Percentiles rank a stretch among this genome's conserved stretches.
Evolutionary conservation across 2,113 vertebrate genomes (phyloP).

Genomic region (Oncorhynchus kisutch): DNA sequence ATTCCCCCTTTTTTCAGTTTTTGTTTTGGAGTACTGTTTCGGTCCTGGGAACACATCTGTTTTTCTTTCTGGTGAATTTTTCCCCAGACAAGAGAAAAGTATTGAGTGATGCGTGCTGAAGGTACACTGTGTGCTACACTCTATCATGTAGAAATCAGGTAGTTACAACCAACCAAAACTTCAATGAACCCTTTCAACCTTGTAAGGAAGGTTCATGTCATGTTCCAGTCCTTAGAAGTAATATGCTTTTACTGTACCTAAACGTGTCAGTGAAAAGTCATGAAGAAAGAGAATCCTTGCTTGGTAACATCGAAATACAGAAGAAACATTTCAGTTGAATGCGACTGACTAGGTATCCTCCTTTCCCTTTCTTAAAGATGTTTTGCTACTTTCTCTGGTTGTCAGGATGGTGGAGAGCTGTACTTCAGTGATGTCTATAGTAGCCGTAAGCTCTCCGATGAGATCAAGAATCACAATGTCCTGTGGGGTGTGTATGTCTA

Average conservation of each 20-base stretch:
- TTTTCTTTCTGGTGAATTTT: slow-evolving; percentile 73
- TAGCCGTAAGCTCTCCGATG: slow-evolving; percentile 74
- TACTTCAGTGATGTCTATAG: slow-evolving; percentile 90
- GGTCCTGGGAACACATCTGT: neutral
- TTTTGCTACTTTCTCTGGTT: slow-evolving; percentile 16
- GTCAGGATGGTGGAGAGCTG: slow-evolving; percentile 83
- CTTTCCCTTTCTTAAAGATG: neutral
- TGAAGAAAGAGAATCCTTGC: neutral
- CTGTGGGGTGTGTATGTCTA: slow-evolving; percentile 80
- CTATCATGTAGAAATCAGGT: neutral
- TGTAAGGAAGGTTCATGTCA: neutral
- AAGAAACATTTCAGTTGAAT: too few relatives aligned
- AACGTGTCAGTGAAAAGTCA: neutral
- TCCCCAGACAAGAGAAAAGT: slow-evolving; percentile 83
- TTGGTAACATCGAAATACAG: neutral
- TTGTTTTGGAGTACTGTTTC: neutral
- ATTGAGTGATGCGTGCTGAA: slow-evolving; percentile 84
- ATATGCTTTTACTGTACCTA: neutral
- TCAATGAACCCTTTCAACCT: neutral
- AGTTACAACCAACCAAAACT: neutral
- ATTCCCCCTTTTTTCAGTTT: neutral
- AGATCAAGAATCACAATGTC: slow-evolving; percentile 75
- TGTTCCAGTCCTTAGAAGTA: too few relatives aligned
- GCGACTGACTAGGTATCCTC: too few relatives aligned
- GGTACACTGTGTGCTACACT: slow-evolving; percentile 62